These are phyloP conservation scores for Urocynchramus pylzowi DNA, from an alignment of 2,113 vertebrate species.

Conservation along the genomic window DNA sequence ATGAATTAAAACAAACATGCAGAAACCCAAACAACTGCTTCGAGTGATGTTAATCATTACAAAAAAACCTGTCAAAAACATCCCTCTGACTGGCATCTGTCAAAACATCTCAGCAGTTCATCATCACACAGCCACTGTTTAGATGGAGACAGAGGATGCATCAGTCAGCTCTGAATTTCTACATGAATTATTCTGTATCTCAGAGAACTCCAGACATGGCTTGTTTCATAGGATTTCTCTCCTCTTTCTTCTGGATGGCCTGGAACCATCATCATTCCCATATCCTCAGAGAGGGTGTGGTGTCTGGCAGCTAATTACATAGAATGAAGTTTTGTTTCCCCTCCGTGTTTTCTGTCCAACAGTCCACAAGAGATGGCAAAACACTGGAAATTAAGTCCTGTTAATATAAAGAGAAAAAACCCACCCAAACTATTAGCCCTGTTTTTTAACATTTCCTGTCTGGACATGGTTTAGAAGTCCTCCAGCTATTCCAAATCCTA, in stretches of 20 bases:
- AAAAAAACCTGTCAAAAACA: background rate
- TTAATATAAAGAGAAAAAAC: background rate
- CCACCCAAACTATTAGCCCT: background rate
- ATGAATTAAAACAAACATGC: conserved; percentile 49
- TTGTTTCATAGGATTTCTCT: background rate
- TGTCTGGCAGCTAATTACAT: background rate
- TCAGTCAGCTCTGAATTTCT: background rate
- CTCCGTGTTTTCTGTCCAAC: background rate
- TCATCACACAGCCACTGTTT: background rate
- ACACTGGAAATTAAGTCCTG: background rate
- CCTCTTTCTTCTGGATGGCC: background rate
- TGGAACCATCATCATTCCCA: background rate
- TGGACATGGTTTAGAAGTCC: background rate
- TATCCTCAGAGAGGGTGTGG: background rate
- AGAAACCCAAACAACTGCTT: conserved; percentile 28
- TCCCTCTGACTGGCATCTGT: background rate
- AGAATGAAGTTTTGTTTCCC: background rate
- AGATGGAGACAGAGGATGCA: background rate
- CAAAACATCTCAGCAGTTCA: conserved; percentile 27
- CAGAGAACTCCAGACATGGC: background rate
- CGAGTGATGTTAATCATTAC: background rate
- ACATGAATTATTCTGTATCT: background rate
- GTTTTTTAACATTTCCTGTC: background rate
- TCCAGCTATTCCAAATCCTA: background rate
- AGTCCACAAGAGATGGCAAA: background rate